These are phyloP conservation scores for Gibbula magus DNA, from an alignment of 2,888 invertebrate genomes.

Conservation along the genomic window DNA sequence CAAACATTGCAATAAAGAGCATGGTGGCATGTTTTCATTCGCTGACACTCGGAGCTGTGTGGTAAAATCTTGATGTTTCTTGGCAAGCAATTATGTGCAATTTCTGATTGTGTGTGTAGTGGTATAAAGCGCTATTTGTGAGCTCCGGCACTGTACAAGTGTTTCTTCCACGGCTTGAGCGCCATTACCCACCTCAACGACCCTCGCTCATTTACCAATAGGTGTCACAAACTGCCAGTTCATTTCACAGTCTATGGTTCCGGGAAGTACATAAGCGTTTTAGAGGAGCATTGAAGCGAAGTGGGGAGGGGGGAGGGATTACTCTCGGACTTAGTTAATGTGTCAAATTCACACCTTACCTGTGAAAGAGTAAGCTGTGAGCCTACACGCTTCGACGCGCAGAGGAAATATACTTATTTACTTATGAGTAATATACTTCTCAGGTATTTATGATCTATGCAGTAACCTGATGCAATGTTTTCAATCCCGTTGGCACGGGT, in stretches of 20 bases:
- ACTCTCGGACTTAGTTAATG: neutral
- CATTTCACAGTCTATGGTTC: neutral
- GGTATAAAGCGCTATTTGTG: slow-evolving; percentile 4
- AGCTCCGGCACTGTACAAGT: neutral
- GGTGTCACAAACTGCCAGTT: neutral
- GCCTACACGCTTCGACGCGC: no score
- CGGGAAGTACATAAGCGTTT: neutral
- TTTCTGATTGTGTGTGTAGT: neutral
- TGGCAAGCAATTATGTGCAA: neutral
- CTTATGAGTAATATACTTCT: no score
- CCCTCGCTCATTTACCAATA: slow-evolving; percentile 1
- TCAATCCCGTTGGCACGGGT: no score
- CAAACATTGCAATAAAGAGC: slow-evolving; percentile 2
- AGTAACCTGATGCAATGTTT: no score
- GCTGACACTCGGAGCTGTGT: neutral
- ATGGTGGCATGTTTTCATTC: neutral
- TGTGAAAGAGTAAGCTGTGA: neutral
- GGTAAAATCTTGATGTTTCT: neutral
- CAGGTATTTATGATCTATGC: no score
- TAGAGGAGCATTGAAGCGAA: neutral
- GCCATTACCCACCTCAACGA: neutral
- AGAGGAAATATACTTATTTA: no score
- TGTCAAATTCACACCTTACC: slow-evolving; percentile 1
- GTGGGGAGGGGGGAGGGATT: neutral
- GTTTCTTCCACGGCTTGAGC: neutral